These are phyloP conservation scores for Rhynchopsitta pachyrhyncha DNA, from an alignment of 2,113 vertebrate species.

Conservation along the genomic window DNA sequence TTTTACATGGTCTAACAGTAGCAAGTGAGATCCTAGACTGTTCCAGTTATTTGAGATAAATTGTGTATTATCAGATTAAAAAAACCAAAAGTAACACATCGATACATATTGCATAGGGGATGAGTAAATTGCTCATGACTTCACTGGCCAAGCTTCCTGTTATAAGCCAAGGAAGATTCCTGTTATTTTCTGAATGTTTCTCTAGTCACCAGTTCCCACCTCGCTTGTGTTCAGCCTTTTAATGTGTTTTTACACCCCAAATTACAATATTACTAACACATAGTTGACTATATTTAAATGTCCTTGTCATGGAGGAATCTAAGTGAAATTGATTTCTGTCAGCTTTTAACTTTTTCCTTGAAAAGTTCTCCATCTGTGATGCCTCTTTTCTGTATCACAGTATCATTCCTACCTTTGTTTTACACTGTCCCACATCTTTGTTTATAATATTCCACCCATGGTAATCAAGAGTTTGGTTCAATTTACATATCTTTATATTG, in stretches of 20 bases:
- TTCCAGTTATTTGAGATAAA: neutral
- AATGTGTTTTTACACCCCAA: neutral
- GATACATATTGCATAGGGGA: neutral
- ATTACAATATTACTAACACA: neutral
- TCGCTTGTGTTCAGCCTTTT: neutral
- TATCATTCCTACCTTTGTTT: neutral
- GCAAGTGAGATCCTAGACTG: neutral
- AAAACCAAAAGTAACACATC: neutral
- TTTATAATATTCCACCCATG: neutral
- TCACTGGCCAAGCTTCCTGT: neutral
- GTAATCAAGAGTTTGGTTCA: neutral
- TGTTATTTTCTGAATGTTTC: neutral
- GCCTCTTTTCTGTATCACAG: neutral
- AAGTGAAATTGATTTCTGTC: neutral
- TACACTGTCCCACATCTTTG: neutral
- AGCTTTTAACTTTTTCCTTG: neutral
- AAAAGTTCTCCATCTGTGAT: neutral
- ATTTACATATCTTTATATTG: no score
- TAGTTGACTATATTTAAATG: neutral
- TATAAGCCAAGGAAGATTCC: neutral
- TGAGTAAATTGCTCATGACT: neutral
- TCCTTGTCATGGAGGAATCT: neutral
- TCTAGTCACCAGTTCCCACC: neutral
- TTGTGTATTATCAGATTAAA: neutral
- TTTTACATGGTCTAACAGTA: neutral